A percentile compares a stretch with the other conserved stretches of the same genome.
These are phyloP conservation scores for Isurus oxyrinchus DNA, from an alignment of 2,113 vertebrate genomes.

Conservation along the genomic window DNA sequence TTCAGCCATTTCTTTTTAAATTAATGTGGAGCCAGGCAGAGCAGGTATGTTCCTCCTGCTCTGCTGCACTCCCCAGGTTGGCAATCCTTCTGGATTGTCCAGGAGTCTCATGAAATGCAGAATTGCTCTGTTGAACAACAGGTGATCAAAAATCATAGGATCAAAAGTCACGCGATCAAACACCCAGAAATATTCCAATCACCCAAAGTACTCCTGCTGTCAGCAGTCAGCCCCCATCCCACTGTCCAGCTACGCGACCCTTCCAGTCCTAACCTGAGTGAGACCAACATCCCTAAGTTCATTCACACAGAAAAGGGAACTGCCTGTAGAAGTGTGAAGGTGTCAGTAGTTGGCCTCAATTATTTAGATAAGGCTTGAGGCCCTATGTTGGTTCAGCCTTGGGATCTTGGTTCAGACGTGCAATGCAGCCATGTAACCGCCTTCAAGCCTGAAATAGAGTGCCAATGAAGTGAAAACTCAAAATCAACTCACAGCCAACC, in stretches of 20 bases:
- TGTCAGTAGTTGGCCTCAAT: not conserved
- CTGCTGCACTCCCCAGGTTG: not conserved
- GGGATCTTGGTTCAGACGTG: not conserved
- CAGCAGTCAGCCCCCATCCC: not conserved
- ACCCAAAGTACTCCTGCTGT: not conserved
- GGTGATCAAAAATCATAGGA: not conserved
- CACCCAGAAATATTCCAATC: not conserved
- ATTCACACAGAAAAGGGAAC: not conserved
- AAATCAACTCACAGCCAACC: not conserved
- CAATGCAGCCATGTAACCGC: not conserved
- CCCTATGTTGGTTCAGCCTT: too few species aligned
- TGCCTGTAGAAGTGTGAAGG: not conserved
- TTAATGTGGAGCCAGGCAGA: not conserved
- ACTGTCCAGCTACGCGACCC: not conserved
- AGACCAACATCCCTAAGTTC: not conserved
- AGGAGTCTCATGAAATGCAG: not conserved
- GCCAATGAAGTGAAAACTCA: not conserved
- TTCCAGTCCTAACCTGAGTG: not conserved
- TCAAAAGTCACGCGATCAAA: not conserved
- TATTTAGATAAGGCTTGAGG: not conserved
- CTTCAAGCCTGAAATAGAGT: not conserved
- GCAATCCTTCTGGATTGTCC: not conserved
- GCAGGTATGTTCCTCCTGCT: not conserved
- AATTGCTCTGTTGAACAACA: not conserved
- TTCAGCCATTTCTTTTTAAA: not conserved